These are phyloP conservation scores for Toxostoma redivivum DNA, from an alignment of 2,113 vertebrate genomes.

Conservation along the genomic window DNA sequence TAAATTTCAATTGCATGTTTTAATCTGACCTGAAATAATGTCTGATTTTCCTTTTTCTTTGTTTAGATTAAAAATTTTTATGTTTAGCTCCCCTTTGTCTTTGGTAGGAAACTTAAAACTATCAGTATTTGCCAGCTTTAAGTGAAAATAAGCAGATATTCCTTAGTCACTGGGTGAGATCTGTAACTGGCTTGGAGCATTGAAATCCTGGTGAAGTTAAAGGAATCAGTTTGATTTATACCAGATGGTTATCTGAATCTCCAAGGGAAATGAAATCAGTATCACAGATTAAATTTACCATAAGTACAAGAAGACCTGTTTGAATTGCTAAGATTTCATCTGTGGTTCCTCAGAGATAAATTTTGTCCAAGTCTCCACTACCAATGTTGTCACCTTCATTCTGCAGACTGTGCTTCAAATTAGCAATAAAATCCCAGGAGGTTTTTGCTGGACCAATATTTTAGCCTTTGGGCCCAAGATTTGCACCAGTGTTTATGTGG, in stretches of 20 bases:
- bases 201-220: neutral
- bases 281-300: neutral
- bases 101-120: neutral
- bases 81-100: neutral
- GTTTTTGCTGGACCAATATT: neutral
- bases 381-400: neutral
- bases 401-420: neutral
- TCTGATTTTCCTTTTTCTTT: neutral
- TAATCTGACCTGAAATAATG: neutral
- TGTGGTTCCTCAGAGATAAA: neutral
- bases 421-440: neutral
- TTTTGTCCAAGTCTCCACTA: neutral
- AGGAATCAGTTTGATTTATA: neutral
- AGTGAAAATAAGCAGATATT: neutral
- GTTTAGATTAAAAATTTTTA: neutral
- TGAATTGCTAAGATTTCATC: neutral
- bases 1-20: neutral
- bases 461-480: neutral
- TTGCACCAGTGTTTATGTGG: neutral
- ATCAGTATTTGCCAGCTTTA: neutral
- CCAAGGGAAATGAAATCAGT: neutral
- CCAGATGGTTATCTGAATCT: constrained; percentile 12
- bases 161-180: neutral
- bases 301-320: neutral
- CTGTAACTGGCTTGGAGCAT: neutral